phyloP scores from a whole-genome alignment of 2,113 vertebrate genomes.

The Pristiophorus japonicus region DNA sequence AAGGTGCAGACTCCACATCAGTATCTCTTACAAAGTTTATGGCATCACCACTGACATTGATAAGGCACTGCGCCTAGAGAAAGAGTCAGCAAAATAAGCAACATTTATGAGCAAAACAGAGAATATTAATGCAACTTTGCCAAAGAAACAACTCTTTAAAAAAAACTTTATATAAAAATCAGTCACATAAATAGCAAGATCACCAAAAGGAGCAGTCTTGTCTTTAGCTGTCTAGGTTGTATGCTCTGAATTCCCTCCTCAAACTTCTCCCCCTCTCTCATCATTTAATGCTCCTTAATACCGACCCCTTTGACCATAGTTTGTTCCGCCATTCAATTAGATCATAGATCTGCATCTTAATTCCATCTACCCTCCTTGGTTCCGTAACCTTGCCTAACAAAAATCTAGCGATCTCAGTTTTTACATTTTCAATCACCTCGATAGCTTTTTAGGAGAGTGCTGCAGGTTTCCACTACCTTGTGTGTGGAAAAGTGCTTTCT shows the following conservation, averaged over 20 bases:
- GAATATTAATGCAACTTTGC: not conserved
- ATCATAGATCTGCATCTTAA: not conserved
- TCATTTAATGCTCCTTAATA: not conserved
- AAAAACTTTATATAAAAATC: not conserved
- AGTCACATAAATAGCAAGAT: not conserved
- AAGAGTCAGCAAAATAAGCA: not conserved
- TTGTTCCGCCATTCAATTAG: not conserved
- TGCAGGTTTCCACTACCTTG: not conserved
- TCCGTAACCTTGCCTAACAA: not conserved
- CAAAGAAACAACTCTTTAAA: not conserved
- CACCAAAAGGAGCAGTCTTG: not conserved
- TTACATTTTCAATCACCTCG: not conserved
- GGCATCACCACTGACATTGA: slow-evolving; percentile 92
- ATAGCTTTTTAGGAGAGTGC: not conserved
- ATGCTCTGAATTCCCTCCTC: not conserved
- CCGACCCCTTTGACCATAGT: not conserved
- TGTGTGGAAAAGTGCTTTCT: not conserved
- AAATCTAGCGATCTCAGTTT: not conserved
- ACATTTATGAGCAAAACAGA: not conserved
- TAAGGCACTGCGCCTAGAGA: slow-evolving; percentile 88
- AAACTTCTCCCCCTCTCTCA: not conserved
- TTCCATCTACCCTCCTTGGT: not conserved
- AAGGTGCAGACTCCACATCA: slow-evolving; percentile 65
- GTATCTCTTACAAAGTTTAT: slow-evolving; percentile 83
- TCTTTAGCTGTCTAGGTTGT: not conserved